Evolutionary conservation across 2,113 vertebrate species (phyloP).

Genomic region (Pheucticus melanocephalus): DNA sequence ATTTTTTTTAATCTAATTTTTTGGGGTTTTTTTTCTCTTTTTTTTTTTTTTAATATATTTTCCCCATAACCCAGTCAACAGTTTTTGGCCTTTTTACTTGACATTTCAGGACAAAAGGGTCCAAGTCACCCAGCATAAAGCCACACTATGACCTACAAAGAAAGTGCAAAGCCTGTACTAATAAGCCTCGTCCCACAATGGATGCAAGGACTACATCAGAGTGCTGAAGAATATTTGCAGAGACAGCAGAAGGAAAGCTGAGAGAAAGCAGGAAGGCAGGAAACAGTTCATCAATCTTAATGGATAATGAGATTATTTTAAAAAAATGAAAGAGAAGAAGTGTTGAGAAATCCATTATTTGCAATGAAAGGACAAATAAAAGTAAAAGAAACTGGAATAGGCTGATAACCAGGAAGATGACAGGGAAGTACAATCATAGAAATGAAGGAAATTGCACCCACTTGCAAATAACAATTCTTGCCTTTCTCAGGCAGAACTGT

Average conservation of each 20-base stretch:
- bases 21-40: background rate
- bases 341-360: background rate
- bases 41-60: background rate
- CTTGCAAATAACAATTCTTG: background rate
- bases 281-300: slow-evolving; percentile 12
- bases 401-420: background rate
- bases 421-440: background rate
- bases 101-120: background rate
- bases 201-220: background rate
- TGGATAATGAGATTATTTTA: background rate
- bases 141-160: background rate
- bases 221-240: background rate
- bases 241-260: background rate
- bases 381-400: background rate
- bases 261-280: background rate
- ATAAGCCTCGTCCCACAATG: background rate
- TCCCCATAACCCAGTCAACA: background rate
- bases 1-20: no score
- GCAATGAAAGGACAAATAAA: background rate
- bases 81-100: background rate
- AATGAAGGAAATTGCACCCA: background rate
- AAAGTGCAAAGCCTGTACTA: background rate
- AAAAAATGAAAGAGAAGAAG: background rate
- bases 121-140: background rate
- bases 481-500: background rate